phyloP scores from a whole-genome alignment of 2,888 invertebrate species.

The Drosophila buzzatii region DNA sequence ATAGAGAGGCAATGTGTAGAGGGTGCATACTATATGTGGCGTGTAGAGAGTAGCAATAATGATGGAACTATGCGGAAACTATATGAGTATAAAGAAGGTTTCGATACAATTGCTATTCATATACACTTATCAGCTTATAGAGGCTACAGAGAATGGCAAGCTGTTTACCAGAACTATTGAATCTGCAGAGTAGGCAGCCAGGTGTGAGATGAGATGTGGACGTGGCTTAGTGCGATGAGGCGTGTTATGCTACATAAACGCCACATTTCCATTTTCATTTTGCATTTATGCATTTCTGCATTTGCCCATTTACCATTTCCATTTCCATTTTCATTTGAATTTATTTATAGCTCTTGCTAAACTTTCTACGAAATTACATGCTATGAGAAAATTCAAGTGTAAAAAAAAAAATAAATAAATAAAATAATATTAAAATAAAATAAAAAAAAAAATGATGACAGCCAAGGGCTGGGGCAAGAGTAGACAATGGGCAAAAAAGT shows the following conservation, averaged over 20 bases:
- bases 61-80: no score
- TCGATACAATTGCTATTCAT: not conserved
- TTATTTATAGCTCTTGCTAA: conserved; percentile 70
- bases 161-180: not conserved
- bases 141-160: not conserved
- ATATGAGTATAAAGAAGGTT: not conserved
- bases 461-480: not conserved
- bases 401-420: not conserved
- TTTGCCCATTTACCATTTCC: conserved; percentile 22
- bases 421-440: conserved; percentile 1
- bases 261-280: conserved; percentile 44
- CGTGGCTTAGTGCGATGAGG: conserved; percentile 44
- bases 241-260: conserved; percentile 17
- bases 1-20: no score
- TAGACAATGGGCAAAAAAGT: conserved; percentile 65
- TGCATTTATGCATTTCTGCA: conserved; percentile 1
- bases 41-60: not conserved
- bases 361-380: conserved; percentile 75
- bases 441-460: conserved; percentile 24
- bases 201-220: conserved; percentile 2
- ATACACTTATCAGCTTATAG: not conserved
- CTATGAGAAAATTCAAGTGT: conserved; percentile 27
- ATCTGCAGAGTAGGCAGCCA: not conserved
- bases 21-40: no score
- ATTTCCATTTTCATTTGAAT: conserved; percentile 51